Evolutionary conservation across 2,888 invertebrate genomes (phyloP).

Genomic region (Lottia gigantea): DNA sequence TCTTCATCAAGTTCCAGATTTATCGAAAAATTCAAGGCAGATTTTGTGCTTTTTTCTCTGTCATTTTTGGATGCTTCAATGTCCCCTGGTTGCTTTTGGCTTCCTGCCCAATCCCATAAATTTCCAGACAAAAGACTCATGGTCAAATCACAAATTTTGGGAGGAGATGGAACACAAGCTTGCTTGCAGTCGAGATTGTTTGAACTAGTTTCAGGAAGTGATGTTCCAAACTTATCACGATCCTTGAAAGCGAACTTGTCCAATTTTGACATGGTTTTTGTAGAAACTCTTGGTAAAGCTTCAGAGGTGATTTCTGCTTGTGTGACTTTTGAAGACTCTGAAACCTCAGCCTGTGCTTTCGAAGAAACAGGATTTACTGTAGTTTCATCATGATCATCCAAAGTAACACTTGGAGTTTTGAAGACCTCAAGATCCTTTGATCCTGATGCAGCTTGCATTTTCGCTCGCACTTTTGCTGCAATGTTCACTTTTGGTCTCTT

Average conservation of each 20-base stretch:
- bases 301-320: no score
- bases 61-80: background rate
- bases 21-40: background rate
- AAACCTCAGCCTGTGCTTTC: no score
- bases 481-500: constrained; percentile 13
- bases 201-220: background rate
- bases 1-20: background rate
- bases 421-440: no score
- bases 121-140: constrained; percentile 35
- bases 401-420: no score
- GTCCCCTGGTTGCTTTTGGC: background rate
- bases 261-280: constrained; percentile 38
- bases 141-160: constrained; percentile 16
- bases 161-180: no score
- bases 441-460: background rate
- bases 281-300: constrained; percentile 23
- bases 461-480: background rate
- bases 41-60: background rate
- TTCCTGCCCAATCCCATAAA: constrained; percentile 28
- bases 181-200: no score
- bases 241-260: constrained; percentile 38
- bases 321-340: no score
- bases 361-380: no score
- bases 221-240: background rate
- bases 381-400: no score